Conservation (phyloP, 2,888 invertebrate genomes). For the Drosophila monieri region DNA sequence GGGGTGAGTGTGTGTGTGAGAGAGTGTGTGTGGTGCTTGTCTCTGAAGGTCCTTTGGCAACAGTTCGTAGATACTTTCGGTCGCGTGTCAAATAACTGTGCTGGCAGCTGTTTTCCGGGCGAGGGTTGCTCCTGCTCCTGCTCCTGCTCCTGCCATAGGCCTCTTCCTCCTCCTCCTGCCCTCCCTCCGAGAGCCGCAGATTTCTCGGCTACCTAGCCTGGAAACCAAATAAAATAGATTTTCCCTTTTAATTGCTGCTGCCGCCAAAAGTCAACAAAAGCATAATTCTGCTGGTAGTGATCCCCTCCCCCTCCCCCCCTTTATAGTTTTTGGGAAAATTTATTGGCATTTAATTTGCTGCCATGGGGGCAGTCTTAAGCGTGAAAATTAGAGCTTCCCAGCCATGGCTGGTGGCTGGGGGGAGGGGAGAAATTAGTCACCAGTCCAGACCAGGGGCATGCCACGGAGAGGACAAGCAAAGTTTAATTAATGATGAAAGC, state of each 20-base stretch:
- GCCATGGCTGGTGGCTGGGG: too few relatives aligned
- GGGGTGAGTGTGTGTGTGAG: conserved; percentile 22
- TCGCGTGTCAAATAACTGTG: conserved; percentile 68
- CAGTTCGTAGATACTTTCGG: conserved; percentile 33
- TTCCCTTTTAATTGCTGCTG: conserved; percentile 26
- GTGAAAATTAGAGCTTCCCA: background rate
- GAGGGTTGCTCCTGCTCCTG: conserved; percentile 1
- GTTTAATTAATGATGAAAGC: conserved; percentile 27
- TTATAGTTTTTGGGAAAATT: conserved; percentile 47
- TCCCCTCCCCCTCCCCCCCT: too few relatives aligned
- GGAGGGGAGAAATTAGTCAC: conserved; percentile 24
- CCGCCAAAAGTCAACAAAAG: conserved; percentile 24
- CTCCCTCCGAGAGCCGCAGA: too few relatives aligned
- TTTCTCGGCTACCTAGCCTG: conserved; percentile 21
- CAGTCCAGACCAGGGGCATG: background rate
- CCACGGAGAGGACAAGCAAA: conserved; percentile 7
- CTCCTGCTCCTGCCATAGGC: too few relatives aligned
- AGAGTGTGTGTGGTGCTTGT: conserved; percentile 6
- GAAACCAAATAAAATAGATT: conserved; percentile 7
- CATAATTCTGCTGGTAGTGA: conserved; percentile 21
- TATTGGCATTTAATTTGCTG: conserved; percentile 63
- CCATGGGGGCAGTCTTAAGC: conserved; percentile 52
- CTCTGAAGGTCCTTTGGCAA: conserved; percentile 14
- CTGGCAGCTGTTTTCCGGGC: conserved; percentile 29
- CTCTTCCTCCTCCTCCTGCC: too few relatives aligned